Evolutionary conservation across 2,888 invertebrate genomes (phyloP).

Genomic region (Agapostemon virescens): DNA sequence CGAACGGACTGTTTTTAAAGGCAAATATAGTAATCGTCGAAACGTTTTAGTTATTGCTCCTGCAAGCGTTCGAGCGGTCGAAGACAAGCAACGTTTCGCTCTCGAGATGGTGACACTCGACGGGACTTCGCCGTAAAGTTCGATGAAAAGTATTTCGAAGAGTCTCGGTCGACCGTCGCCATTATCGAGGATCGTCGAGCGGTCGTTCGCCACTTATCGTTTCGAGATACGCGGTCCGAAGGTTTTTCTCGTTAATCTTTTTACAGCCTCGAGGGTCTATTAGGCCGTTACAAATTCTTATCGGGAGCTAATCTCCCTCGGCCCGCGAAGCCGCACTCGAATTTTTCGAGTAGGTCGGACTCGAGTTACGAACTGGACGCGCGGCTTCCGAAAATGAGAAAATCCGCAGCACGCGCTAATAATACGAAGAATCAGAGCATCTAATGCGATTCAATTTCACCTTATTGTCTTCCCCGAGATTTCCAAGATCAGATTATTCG

Average conservation of each 20-base stretch:
- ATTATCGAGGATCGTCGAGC: not conserved
- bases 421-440: constrained; percentile 16
- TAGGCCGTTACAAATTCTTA: not conserved
- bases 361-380: not conserved
- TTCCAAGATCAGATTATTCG: not conserved
- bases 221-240: not conserved
- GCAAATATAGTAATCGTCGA: too few species aligned
- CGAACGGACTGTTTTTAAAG: too few species aligned
- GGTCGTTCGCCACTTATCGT: not conserved
- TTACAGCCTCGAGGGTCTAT: not conserved
- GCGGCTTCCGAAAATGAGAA: not conserved
- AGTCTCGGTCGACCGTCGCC: not conserved
- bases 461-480: constrained; percentile 14
- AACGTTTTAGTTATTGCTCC: too few species aligned
- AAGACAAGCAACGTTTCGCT: too few species aligned
- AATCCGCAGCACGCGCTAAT: constrained; percentile 1
- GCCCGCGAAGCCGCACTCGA: not conserved
- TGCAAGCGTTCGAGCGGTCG: too few species aligned
- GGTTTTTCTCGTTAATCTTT: not conserved
- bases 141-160: not conserved
- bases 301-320: not conserved
- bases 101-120: too few species aligned
- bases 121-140: not conserved
- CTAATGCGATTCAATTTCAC: constrained; percentile 22
- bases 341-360: not conserved